Evolutionary conservation across 2,888 invertebrate species (phyloP).

Genomic region (Petrophora chlorosata): DNA sequence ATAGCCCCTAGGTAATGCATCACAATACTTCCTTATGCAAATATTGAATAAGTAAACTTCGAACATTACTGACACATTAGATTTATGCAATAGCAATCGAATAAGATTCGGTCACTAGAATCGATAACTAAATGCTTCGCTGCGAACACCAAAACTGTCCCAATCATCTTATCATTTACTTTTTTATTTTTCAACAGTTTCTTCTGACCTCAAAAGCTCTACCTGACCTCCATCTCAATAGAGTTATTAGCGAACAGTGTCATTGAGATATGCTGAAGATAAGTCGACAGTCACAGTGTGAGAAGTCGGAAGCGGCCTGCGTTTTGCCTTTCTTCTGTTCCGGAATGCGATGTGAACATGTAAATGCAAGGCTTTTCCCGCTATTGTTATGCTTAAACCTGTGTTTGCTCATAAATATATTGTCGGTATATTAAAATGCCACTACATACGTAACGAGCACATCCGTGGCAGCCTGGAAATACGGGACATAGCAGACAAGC

Average conservation of each 20-base stretch:
- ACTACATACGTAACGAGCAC: no score
- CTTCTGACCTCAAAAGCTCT: not conserved
- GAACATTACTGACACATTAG: slow-evolving; percentile 10
- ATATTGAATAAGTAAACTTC: slow-evolving; percentile 33
- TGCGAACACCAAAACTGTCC: no score
- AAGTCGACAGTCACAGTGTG: slow-evolving; percentile 25
- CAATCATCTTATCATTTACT: no score
- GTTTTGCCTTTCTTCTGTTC: slow-evolving; percentile 39
- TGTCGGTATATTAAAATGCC: not conserved
- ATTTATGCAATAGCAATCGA: no score
- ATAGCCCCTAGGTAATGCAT: slow-evolving; percentile 42
- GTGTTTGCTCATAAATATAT: slow-evolving; percentile 4
- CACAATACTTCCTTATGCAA: slow-evolving; percentile 40
- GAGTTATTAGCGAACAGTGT: slow-evolving; percentile 6
- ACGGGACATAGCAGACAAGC: no score
- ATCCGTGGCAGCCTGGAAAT: no score
- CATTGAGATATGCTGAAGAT: slow-evolving; percentile 19
- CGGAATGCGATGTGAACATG: slow-evolving; percentile 61
- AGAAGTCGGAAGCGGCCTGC: slow-evolving; percentile 44
- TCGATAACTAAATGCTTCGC: no score
- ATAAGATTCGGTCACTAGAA: no score
- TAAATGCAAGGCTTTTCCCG: slow-evolving; percentile 52
- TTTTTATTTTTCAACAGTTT: no score
- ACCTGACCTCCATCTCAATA: slow-evolving; percentile 18
- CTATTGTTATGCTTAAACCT: slow-evolving; percentile 47